Evolutionary conservation across 2,113 vertebrate genomes (phyloP), one percentile per base, ranked within the genome.

Genomic region (Macrotus californicus): DNA sequence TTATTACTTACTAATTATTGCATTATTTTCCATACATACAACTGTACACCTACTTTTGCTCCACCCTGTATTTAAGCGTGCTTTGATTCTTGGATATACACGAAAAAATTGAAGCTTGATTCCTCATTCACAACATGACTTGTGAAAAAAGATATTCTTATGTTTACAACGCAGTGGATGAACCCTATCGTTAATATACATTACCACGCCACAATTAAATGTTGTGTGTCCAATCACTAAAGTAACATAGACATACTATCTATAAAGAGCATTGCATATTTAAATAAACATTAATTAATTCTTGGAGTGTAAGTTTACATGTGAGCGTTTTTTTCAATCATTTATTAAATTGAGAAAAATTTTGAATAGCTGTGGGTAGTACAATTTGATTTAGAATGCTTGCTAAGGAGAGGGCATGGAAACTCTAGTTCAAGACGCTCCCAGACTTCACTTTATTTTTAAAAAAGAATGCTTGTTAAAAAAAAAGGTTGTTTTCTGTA

Each of bases 71-170:
- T 48, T 88, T 84, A 22, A 79, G 36, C 15, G 41, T 54, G 12
- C n/a, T 88, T 84, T 87, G n/a, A 81, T 82, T 89, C 26, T 79
- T 46, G 18, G 43, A 86, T 91, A 75, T 89, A 89, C 83, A 54
- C 29, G 11, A 76, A 75, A 46, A 82, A 73, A 93, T 82, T 22
- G 76, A 76, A 54, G 64, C 7, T 72, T 73, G 43, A 66, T 66
- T 80, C 14, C 54, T 89, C 36, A 87, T 87, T 61, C 83, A 77
- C n/a, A 83, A 77, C 59, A 88, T 46, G 56, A 75, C 24, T 80
- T 88, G 39, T 70, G 82, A 52, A 43, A 77, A n/a, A 21, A 81
- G 21, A 69, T 5, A 31, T 69, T 80, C 69, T 82, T 82, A 46
- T 5, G 34, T 34, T 39, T 91, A 75, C 1, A 56, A 41, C 10